phyloP scores from a whole-genome alignment of 2,113 vertebrate species.

The Crotalus viridis region DNA sequence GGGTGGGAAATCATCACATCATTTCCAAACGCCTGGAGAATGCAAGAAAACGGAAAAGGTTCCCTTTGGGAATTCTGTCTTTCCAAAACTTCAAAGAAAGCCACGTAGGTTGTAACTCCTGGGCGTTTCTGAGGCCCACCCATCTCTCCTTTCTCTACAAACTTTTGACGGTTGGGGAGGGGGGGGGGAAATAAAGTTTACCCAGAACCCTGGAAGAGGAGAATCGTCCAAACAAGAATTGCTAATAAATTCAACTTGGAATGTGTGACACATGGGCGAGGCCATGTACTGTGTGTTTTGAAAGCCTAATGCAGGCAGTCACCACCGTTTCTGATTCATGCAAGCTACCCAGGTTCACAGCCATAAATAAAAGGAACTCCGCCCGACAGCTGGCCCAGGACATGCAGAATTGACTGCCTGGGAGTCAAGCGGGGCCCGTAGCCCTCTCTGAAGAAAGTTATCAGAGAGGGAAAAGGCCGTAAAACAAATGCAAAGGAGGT shows the following conservation, averaged over 20 bases:
- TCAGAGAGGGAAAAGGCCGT: neutral
- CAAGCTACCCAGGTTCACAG: neutral
- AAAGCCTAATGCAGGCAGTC: neutral
- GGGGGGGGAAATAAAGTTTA: neutral
- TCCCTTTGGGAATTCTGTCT: too few relatives aligned
- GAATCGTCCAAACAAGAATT: neutral
- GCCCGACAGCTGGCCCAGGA: fast-evolving
- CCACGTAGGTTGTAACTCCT: neutral
- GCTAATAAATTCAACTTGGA: neutral
- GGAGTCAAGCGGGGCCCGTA: neutral
- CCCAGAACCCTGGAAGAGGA: constrained; percentile 34
- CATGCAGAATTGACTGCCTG: neutral
- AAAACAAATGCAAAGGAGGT: neutral
- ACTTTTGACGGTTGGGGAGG: constrained; percentile 17
- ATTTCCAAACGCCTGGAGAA: neutral
- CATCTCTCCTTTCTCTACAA: constrained; percentile 33
- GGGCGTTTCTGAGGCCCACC: constrained; percentile 6
- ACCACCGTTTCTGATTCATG: neutral
- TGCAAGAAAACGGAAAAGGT: neutral
- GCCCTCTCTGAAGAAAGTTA: neutral
- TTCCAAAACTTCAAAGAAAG: neutral
- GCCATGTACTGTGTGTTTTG: neutral
- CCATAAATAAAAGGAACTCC: neutral
- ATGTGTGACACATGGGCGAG: neutral
- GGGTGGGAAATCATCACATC: too few relatives aligned